Percentiles rank a stretch among this genome's conserved stretches.
Conservation (phyloP, 2,797 vertebrate genomes). For the Falco novaeseelandiae region DNA sequence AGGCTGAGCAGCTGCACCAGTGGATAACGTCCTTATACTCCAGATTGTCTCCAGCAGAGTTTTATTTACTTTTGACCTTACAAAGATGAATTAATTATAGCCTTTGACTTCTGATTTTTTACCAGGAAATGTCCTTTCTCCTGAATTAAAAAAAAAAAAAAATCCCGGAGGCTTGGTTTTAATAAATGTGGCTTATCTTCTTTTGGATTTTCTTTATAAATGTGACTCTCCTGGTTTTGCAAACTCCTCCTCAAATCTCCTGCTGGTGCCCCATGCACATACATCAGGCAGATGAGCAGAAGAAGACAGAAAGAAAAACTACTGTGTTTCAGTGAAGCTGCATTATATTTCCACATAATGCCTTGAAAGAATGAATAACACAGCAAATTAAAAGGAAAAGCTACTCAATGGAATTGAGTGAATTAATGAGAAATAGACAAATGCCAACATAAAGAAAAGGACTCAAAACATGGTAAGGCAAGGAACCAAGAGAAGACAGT, state of each 20-base stretch:
- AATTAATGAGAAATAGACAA: background rate
- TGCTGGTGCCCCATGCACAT: background rate
- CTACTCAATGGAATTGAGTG: background rate
- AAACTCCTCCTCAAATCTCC: background rate
- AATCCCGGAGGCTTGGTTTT: background rate
- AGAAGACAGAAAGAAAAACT: background rate
- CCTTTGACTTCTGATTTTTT: background rate
- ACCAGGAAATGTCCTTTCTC: background rate
- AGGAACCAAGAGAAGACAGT: background rate
- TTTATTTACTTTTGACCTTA: background rate
- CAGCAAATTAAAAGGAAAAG: background rate
- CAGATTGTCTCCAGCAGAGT: background rate
- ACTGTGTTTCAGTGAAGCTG: background rate
- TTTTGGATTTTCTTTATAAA: background rate
- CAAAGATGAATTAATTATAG: background rate
- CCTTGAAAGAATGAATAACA: background rate
- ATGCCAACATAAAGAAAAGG: background rate
- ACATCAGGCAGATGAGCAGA: background rate
- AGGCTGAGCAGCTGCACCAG: background rate
- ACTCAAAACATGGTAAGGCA: background rate
- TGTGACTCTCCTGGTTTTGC: background rate
- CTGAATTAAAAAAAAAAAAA: background rate
- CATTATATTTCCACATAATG: background rate
- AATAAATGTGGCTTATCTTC: background rate
- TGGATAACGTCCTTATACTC: background rate